Evolutionary conservation across 2,113 vertebrate genomes (phyloP).

Genomic region (Panurus biarmicus): DNA sequence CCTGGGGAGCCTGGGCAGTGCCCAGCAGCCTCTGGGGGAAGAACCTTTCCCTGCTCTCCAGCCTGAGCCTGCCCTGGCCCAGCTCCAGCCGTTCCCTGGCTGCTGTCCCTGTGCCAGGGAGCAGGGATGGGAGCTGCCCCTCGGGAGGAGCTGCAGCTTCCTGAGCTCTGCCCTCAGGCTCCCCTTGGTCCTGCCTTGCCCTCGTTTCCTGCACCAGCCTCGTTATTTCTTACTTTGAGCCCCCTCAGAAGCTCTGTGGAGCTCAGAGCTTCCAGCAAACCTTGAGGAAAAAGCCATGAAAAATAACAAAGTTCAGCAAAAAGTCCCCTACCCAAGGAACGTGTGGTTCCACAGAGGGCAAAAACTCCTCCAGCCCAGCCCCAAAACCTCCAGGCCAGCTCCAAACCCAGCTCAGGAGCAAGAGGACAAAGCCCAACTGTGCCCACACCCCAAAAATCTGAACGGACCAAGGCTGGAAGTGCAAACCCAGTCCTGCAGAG

Average conservation of each 20-base stretch:
- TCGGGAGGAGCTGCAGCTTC: background rate
- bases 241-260: background rate
- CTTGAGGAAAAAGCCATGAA: background rate
- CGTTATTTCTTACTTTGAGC: background rate
- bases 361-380: background rate
- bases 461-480: background rate
- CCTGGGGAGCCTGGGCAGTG: too few relatives aligned
- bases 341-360: background rate
- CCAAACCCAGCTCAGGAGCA: background rate
- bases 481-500: background rate
- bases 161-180: background rate
- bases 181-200: background rate
- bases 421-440: background rate
- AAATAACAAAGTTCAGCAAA: background rate
- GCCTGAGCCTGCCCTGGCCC: too few relatives aligned
- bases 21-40: too few relatives aligned
- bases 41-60: too few relatives aligned
- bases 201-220: background rate
- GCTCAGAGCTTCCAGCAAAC: background rate
- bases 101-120: background rate
- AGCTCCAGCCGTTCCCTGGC: too few relatives aligned
- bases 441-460: background rate
- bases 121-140: background rate
- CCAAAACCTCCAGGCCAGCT: background rate
- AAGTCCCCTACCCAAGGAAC: background rate